phyloP scores from a whole-genome alignment of 1,140 invertebrate species.

The Cydia pomonella region DNA sequence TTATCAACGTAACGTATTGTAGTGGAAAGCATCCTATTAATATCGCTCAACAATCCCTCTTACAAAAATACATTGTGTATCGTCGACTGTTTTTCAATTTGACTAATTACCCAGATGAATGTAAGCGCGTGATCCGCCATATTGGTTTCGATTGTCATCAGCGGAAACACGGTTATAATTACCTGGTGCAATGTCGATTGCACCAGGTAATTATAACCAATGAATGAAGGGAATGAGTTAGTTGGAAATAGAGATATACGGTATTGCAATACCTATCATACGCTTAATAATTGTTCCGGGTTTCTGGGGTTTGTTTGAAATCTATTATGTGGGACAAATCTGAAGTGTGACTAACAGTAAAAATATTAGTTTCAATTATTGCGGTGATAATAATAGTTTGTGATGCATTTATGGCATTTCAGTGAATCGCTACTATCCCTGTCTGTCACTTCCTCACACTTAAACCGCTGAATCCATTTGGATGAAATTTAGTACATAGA shows the following conservation, averaged over 20 bases:
- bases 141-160: conserved; percentile 7
- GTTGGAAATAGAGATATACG: not conserved
- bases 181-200: not conserved
- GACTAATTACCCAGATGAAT: not conserved
- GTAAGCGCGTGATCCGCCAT: conserved; percentile 4
- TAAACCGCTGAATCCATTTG: no score
- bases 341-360: no score
- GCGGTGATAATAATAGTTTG: no score
- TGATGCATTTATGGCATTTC: no score
- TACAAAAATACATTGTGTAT: not conserved
- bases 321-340: no score
- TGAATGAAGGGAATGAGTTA: not conserved
- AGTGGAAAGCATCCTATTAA: not conserved
- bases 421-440: no score
- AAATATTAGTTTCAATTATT: no score
- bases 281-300: no score
- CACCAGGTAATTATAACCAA: no score
- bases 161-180: conserved; percentile 14
- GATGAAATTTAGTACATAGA: no score
- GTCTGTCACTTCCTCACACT: no score
- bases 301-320: no score
- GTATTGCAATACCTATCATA: not conserved
- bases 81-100: conserved; percentile 14
- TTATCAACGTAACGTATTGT: not conserved
- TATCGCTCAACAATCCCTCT: conserved; percentile 2